Base-by-base conservation (phyloP, 2,888 invertebrate genomes). In the Trichogramma dendrolimi region DNA sequence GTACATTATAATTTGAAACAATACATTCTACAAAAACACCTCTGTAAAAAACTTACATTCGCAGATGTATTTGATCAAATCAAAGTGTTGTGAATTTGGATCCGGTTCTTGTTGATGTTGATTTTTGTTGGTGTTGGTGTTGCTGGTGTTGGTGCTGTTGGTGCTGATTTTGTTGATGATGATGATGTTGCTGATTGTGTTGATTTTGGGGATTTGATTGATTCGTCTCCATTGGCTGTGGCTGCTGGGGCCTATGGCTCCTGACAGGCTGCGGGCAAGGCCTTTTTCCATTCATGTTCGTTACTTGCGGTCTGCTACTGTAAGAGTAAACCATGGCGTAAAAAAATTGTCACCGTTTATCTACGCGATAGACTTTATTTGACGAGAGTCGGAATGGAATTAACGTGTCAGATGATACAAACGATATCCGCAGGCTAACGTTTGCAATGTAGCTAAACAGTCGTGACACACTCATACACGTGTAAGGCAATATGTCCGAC, bases 41-140 rank as follows among this genome's bases (percentile, higher is more conserved):
- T 27, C 27, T 27, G 27, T 27, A n/a, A 53, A 53, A 55, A 65
- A 71, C 73, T 72, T 68, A 80, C 80, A 89, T 70, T 91, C 91
- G 75, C 85, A 87, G 69, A 91, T 89, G 74, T 89, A 92, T 74
- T 86, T 88, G 69, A 91, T 90, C 72, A 91, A 81, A 78, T 91
- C 91, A 74, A 90, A 90, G 70, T 91, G 90, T 69, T 87, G 88
- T 50, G 82, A 78, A 55, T 76, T 71, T 53, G 76, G 75, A 65
- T 80, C 76, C 50, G 71, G 27, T 27, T 27, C 27, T 27, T 27
- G 27, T 27, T 27, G 27, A 27, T 27, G 27, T 27, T 27, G 27
- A 27, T 27, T 27, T 27, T 46, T 46, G 47, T 27, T 27, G 27
- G 27, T 27, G 27, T 27, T 27, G 27, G 27, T 27, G 27, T 27